Conservation (phyloP, 2,113 vertebrate species). For the Dissostichus mawsoni region DNA sequence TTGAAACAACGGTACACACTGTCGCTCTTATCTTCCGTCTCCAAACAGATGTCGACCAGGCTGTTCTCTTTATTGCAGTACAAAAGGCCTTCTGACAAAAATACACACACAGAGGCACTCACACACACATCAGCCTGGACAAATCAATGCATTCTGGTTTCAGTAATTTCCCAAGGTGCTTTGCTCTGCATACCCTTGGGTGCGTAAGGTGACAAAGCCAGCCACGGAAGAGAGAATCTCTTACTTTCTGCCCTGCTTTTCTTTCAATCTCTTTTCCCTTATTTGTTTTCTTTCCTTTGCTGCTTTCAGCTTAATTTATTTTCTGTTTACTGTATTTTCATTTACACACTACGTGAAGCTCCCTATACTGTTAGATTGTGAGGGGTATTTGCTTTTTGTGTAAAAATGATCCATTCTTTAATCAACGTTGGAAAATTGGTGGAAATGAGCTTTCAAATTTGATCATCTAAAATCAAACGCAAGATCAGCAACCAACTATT, state of each 20-base stretch:
- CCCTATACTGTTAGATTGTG: neutral
- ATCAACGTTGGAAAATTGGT: neutral
- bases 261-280: slow-evolving; percentile 6
- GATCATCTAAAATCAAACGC: too few relatives aligned
- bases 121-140: slow-evolving; percentile 59
- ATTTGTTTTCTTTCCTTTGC: slow-evolving; percentile 40
- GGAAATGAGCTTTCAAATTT: too few relatives aligned
- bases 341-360: neutral
- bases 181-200: slow-evolving; percentile 81
- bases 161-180: slow-evolving; percentile 95
- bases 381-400: neutral
- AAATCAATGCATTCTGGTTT: slow-evolving; percentile 95
- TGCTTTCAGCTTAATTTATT: slow-evolving; percentile 7
- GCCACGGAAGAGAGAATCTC: slow-evolving; percentile 85
- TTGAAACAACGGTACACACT: slow-evolving; percentile 57
- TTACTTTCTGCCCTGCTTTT: slow-evolving; percentile 58
- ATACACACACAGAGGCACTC: slow-evolving; percentile 74
- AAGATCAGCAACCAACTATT: too few relatives aligned
- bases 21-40: slow-evolving; percentile 69
- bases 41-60: slow-evolving; percentile 81
- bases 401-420: neutral
- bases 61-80: slow-evolving; percentile 78
- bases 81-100: slow-evolving; percentile 76
- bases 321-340: neutral
- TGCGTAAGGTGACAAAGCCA: slow-evolving; percentile 91